Conservation (phyloP, 2,113 vertebrate species). For the Leptobrachium leishanense region DNA sequence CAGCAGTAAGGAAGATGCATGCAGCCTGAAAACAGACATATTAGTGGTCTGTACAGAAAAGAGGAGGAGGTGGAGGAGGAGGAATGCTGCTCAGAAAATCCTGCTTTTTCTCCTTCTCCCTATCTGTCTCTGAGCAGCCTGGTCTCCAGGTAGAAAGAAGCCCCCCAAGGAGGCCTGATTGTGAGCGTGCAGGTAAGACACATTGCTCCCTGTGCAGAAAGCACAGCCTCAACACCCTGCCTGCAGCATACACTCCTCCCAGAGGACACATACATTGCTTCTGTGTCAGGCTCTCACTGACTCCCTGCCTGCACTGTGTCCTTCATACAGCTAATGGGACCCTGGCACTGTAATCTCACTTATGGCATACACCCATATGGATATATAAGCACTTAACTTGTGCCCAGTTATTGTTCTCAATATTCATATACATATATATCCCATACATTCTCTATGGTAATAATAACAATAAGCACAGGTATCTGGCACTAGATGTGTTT, state of each 20-base stretch:
- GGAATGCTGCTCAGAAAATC: too few relatives aligned
- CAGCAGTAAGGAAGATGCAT: too few relatives aligned
- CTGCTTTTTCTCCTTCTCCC: too few relatives aligned
- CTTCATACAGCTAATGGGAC: slow-evolving; percentile 3
- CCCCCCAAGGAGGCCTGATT: not conserved
- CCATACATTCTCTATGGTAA: not conserved
- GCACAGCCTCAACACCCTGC: not conserved
- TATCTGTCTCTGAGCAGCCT: too few relatives aligned
- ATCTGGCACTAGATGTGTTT: not conserved
- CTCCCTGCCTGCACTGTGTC: slow-evolving; percentile 8
- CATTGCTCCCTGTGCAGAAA: too few relatives aligned
- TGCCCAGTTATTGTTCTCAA: not conserved
- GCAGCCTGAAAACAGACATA: too few relatives aligned
- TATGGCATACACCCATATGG: too few relatives aligned
- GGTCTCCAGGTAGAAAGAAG: not conserved
- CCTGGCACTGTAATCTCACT: not conserved
- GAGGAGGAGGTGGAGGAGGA: too few relatives aligned
- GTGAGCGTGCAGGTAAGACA: slow-evolving; percentile 15
- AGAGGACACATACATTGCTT: not conserved
- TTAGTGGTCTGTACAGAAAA: too few relatives aligned
- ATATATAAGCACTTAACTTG: too few relatives aligned
- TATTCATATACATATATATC: not conserved
- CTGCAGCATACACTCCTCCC: not conserved
- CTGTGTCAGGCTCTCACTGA: too few relatives aligned
- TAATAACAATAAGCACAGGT: not conserved